A percentile compares a stretch with the other conserved stretches of the same genome.
Conservation (phyloP, 2,797 vertebrate species). For the Eupleurogrammus muticus region DNA sequence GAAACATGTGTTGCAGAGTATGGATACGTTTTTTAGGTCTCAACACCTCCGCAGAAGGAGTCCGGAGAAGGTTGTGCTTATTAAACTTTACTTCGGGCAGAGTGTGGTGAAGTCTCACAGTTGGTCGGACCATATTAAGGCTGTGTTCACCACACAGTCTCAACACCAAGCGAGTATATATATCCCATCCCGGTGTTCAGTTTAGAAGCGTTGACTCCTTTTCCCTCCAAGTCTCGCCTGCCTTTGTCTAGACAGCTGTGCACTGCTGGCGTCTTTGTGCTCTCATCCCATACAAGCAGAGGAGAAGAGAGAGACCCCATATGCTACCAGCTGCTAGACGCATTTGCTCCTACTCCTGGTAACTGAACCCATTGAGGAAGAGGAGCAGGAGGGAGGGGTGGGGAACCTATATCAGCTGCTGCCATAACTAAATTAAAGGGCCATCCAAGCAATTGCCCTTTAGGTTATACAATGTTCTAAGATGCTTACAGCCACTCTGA, state of each 20-base stretch:
- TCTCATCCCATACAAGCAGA: slow-evolving; percentile 48
- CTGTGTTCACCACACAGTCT: slow-evolving; percentile 20
- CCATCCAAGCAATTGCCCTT: slow-evolving; percentile 55
- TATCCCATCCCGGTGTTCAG: slow-evolving; percentile 48
- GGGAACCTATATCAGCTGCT: slow-evolving; percentile 41
- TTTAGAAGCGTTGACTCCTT: slow-evolving; percentile 54
- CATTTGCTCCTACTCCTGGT: slow-evolving; percentile 68
- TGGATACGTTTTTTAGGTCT: slow-evolving; percentile 58
- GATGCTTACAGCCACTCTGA: slow-evolving; percentile 51
- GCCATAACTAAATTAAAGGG: slow-evolving; percentile 64
- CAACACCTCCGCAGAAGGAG: slow-evolving; percentile 16
- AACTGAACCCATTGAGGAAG: slow-evolving; percentile 61
- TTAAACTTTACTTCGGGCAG: slow-evolving; percentile 40
- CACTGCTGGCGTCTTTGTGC: slow-evolving; percentile 76
- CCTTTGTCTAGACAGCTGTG: slow-evolving; percentile 83
- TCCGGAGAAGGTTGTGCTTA: slow-evolving; percentile 29
- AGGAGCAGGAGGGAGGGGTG: background rate
- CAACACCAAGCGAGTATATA: background rate
- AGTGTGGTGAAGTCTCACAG: background rate
- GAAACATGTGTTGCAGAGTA: slow-evolving; percentile 66
- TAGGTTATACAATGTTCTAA: slow-evolving; percentile 47
- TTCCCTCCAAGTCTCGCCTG: slow-evolving; percentile 60
- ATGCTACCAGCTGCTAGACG: slow-evolving; percentile 81
- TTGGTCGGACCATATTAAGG: background rate
- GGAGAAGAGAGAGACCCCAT: slow-evolving; percentile 57